phyloP scores from a whole-genome alignment of 1,140 invertebrate genomes.

The Drosophila novamexicana region DNA sequence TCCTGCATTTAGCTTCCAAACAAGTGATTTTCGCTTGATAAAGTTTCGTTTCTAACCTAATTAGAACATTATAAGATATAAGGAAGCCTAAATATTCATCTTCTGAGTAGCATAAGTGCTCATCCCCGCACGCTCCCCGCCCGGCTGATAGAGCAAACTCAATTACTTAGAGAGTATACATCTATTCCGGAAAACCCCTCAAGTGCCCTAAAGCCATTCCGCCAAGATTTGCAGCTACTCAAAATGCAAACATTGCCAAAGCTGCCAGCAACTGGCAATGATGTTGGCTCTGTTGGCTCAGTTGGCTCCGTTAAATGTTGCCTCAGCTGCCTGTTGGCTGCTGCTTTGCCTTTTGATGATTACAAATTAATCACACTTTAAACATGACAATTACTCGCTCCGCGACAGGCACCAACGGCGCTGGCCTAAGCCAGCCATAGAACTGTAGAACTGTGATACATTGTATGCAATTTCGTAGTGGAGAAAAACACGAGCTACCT shows the following conservation, averaged over 20 bases:
- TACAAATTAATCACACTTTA: slow-evolving; percentile 83
- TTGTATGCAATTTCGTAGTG: slow-evolving; percentile 29
- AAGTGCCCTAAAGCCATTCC: slow-evolving; percentile 60
- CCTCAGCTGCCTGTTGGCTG: slow-evolving; percentile 30
- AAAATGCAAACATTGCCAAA: slow-evolving; percentile 34
- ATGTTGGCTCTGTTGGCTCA: background rate
- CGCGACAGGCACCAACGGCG: slow-evolving; percentile 41
- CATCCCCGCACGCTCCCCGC: slow-evolving; percentile 16
- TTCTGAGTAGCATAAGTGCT: slow-evolving; percentile 6
- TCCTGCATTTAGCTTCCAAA: no score
- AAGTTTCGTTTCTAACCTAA: slow-evolving; percentile 2
- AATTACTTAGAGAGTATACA: slow-evolving; percentile 64
- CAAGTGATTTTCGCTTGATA: background rate
- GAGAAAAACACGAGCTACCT: slow-evolving; percentile 25
- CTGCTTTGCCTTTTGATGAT: slow-evolving; percentile 78
- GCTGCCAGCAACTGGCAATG: slow-evolving; percentile 22
- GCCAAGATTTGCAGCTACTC: slow-evolving; percentile 43
- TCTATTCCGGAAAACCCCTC: slow-evolving; percentile 39
- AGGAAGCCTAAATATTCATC: slow-evolving; percentile 9
- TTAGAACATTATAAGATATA: slow-evolving; percentile 21
- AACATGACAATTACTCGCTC: slow-evolving; percentile 72
- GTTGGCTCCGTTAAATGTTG: slow-evolving; percentile 10
- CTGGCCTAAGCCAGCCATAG: slow-evolving; percentile 6
- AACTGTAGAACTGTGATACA: slow-evolving; percentile 52
- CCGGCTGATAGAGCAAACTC: slow-evolving; percentile 55